Evolutionary conservation across 2,113 vertebrate species (phyloP).

Genomic region (Seriola aureovittata): DNA sequence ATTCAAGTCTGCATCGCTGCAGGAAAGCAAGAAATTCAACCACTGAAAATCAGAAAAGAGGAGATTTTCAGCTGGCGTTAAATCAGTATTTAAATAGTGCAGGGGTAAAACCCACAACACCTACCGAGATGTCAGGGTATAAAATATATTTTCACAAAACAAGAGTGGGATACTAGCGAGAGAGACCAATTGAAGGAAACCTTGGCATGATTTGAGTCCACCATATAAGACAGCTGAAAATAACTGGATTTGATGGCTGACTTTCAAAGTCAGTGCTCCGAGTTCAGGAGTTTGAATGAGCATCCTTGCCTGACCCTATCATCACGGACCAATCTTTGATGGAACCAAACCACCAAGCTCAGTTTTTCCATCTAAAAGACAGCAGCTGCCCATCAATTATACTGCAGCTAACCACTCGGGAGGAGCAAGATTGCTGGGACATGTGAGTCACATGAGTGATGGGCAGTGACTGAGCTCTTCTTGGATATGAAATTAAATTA

Average conservation of each 20-base stretch:
- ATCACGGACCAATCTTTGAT: conserved; percentile 62
- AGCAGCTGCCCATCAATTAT: conserved; percentile 75
- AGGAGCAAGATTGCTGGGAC: conserved; percentile 36
- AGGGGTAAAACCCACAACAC: background rate
- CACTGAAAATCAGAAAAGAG: background rate
- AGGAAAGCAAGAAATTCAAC: background rate
- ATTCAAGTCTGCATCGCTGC: background rate
- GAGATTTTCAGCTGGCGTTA: background rate
- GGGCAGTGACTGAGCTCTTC: background rate
- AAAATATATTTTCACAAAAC: background rate
- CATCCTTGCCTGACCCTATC: conserved; percentile 67
- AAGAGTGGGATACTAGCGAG: background rate
- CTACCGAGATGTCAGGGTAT: background rate
- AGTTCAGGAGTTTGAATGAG: conserved; percentile 53
- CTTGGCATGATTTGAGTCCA: conserved; percentile 27
- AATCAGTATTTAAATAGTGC: background rate
- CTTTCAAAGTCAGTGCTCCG: conserved; percentile 41
- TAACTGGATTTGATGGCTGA: conserved; percentile 33
- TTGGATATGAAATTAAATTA: conserved; percentile 43
- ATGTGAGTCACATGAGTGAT: conserved; percentile 39
- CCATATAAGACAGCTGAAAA: conserved; percentile 43
- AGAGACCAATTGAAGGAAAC: conserved; percentile 3
- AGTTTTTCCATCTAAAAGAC: conserved; percentile 66
- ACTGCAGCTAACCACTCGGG: conserved; percentile 57
- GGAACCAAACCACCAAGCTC: conserved; percentile 66